A percentile compares a stretch with the other conserved stretches of the same genome.
Conservation (phyloP, 2,888 invertebrate genomes). For the Drosophila vallismaia region DNA sequence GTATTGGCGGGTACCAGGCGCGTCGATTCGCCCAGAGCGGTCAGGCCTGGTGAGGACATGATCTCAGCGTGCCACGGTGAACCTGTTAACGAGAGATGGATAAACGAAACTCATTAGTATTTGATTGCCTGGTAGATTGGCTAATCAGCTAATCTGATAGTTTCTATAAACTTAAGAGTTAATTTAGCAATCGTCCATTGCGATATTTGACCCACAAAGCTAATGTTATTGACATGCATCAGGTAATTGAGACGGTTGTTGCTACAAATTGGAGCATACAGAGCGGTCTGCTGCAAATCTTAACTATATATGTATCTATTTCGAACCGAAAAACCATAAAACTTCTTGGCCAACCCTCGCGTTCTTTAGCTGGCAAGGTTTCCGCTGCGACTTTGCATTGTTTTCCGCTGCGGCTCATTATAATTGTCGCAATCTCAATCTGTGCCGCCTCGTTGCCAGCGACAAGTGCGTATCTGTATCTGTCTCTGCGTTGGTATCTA, state of each 20-base stretch:
- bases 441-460: conserved; percentile 71
- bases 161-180: conserved; percentile 14
- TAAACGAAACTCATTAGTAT: conserved; percentile 8
- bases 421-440: conserved; percentile 74
- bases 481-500: not conserved
- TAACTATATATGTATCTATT: too few relatives aligned
- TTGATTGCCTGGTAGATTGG: not conserved
- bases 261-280: conserved; percentile 2
- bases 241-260: conserved; percentile 44
- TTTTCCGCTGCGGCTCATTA: conserved; percentile 64
- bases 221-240: conserved; percentile 15
- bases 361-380: conserved; percentile 40
- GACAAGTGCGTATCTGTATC: conserved; percentile 53
- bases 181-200: not conserved
- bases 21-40: conserved; percentile 94
- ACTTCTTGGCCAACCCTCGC: conserved; percentile 49
- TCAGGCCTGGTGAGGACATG: conserved; percentile 90
- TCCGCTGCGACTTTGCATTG: conserved; percentile 66
- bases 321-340: not conserved
- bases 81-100: conserved; percentile 85
- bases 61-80: conserved; percentile 98
- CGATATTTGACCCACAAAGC: conserved; percentile 53
- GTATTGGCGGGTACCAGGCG: conserved; percentile 95
- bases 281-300: conserved; percentile 16
- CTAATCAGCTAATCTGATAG: not conserved